Percentiles rank a stretch among this genome's conserved stretches.
Conservation (phyloP, 2,113 vertebrate genomes). For the Nothobranchius kuhntae region DNA sequence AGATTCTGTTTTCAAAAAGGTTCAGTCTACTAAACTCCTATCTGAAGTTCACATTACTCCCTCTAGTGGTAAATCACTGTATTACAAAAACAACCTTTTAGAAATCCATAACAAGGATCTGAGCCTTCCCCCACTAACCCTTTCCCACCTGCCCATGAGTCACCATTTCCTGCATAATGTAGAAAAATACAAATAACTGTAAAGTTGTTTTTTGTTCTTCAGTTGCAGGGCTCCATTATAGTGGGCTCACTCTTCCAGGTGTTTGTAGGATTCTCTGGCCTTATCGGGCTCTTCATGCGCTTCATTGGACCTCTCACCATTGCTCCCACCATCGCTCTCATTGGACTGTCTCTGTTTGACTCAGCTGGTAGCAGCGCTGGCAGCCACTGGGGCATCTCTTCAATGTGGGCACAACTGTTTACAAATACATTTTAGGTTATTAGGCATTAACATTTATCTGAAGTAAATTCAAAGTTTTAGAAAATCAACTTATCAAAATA, state of each 20-base stretch:
- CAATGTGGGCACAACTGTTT: conserved; percentile 79
- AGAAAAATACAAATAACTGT: not conserved
- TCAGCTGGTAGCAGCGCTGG: conserved; percentile 86
- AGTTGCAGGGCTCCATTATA: conserved; percentile 94
- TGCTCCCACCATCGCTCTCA: conserved; percentile 93
- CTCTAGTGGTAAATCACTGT: not conserved
- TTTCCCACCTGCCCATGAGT: too few relatives aligned
- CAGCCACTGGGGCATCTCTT: conserved; percentile 90
- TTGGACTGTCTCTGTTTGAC: conserved; percentile 90
- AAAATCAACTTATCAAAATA: too few relatives aligned
- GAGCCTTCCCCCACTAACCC: too few relatives aligned
- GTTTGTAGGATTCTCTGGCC: conserved; percentile 91
- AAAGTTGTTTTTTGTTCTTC: conserved; percentile 11
- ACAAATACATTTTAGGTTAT: too few relatives aligned
- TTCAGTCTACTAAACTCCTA: too few relatives aligned
- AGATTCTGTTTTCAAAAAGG: too few relatives aligned
- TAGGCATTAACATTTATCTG: not conserved
- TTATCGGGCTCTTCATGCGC: conserved; percentile 91
- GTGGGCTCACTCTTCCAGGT: conserved; percentile 93
- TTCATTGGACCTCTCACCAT: conserved; percentile 96
- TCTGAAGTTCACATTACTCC: not conserved
- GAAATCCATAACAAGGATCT: too few relatives aligned
- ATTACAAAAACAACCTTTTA: not conserved
- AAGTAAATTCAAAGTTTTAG: too few relatives aligned
- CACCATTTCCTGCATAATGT: too few relatives aligned